Percentiles rank a stretch among this genome's conserved stretches.
Conservation (phyloP, 2,113 vertebrate genomes). For the Peromyscus leucopus region DNA sequence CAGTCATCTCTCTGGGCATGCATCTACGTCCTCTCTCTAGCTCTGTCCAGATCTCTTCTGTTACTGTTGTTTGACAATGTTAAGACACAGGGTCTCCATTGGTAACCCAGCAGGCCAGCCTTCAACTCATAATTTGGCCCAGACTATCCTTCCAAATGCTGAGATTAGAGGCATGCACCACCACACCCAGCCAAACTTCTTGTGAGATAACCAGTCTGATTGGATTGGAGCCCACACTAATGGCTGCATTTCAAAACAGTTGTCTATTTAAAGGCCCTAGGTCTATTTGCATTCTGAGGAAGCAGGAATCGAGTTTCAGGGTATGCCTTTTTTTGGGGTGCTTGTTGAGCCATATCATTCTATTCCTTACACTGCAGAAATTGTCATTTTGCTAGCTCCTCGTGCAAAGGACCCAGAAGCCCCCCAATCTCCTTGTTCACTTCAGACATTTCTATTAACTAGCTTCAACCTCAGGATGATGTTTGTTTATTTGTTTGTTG, state of each 20-base stretch:
- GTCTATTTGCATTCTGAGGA: background rate
- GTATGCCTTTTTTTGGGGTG: background rate
- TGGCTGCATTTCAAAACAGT: background rate
- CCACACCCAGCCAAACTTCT: background rate
- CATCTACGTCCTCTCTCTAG: background rate
- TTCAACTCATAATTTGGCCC: background rate
- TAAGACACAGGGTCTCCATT: background rate
- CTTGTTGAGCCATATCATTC: background rate
- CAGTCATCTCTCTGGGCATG: background rate
- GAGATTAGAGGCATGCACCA: background rate
- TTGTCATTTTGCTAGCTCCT: slow-evolving; percentile 9
- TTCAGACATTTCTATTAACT: slow-evolving; percentile 16
- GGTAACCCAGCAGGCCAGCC: background rate
- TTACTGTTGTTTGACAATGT: background rate
- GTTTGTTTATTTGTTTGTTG: background rate
- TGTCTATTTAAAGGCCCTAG: background rate
- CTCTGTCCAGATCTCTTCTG: background rate
- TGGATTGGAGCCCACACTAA: background rate
- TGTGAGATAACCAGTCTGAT: background rate
- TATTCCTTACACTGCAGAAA: background rate
- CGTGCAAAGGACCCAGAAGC: background rate
- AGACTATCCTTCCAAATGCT: background rate
- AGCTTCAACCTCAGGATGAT: background rate
- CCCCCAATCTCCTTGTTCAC: background rate
- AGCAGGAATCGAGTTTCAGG: background rate